These are phyloP conservation scores for Drymonia ruficornis DNA, from an alignment of 2,888 invertebrate species.

Conservation along the genomic window DNA sequence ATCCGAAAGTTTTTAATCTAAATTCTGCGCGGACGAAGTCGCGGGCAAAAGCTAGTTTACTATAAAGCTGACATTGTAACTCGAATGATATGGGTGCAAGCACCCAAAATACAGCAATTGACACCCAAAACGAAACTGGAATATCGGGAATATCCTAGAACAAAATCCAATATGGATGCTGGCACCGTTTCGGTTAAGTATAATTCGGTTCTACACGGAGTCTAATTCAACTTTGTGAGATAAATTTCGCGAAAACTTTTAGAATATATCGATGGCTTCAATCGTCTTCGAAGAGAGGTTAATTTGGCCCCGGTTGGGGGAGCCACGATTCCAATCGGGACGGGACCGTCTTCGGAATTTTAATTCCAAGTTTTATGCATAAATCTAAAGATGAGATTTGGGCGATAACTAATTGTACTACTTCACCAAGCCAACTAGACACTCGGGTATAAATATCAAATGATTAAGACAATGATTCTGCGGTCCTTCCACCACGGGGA, in stretches of 20 bases:
- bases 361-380: not conserved
- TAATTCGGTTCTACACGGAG: constrained; percentile 28
- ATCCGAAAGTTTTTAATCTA: no score
- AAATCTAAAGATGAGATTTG: not conserved
- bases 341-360: constrained; percentile 10
- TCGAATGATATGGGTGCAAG: no score
- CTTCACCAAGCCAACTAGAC: no score
- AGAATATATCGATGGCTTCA: constrained; percentile 44
- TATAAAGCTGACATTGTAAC: no score
- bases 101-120: no score
- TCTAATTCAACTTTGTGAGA: constrained; percentile 44
- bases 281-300: constrained; percentile 40
- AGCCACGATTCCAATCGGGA: constrained; percentile 3
- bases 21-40: no score
- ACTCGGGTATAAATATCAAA: no score
- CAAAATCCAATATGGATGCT: not conserved
- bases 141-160: not conserved
- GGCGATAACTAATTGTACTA: not conserved
- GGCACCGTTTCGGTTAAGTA: constrained; percentile 16
- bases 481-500: no score
- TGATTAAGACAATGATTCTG: no score
- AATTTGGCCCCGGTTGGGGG: constrained; percentile 30
- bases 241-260: constrained; percentile 42
- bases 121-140: no score
- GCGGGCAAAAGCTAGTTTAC: no score